Evolutionary conservation across 2,888 invertebrate genomes (phyloP).

Genomic region (Mesochorus sp.): DNA sequence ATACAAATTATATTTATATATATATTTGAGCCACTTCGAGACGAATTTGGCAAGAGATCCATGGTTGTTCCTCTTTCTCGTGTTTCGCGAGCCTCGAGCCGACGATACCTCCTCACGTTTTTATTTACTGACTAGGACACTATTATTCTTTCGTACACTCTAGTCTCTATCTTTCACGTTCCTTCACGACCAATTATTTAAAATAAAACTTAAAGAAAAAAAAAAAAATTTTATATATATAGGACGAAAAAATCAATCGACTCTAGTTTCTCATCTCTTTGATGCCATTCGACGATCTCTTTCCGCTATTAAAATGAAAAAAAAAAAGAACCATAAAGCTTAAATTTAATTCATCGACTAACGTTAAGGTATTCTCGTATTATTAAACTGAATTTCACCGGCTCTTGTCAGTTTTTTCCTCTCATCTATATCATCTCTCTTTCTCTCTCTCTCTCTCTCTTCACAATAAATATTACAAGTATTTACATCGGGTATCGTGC

Average conservation of each 20-base stretch:
- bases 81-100: slow-evolving; percentile 56
- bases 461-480: slow-evolving; percentile 81
- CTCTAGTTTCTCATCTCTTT: slow-evolving; percentile 26
- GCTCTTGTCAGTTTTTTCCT: neutral
- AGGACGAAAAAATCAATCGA: slow-evolving; percentile 28
- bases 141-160: slow-evolving; percentile 62
- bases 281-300: slow-evolving; percentile 16
- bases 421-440: neutral
- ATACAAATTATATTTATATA: neutral
- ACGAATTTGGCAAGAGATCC: slow-evolving; percentile 78
- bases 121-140: slow-evolving; percentile 78
- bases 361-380: slow-evolving; percentile 51
- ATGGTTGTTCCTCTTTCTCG: slow-evolving; percentile 55
- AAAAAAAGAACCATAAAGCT: no score
- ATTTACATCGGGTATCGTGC: slow-evolving; percentile 75
- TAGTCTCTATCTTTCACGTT: slow-evolving; percentile 15
- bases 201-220: slow-evolving; percentile 22
- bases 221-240: no score
- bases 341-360: slow-evolving; percentile 56
- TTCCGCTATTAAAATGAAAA: slow-evolving; percentile 14
- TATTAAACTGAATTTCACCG: slow-evolving; percentile 58
- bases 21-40: slow-evolving; percentile 70
- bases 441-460: slow-evolving; percentile 63
- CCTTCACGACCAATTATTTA: slow-evolving; percentile 2
- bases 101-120: slow-evolving; percentile 63